Percentiles rank a stretch among this genome's conserved stretches.
Evolutionary conservation across 2,888 invertebrate species (phyloP).

Genomic region (Iselma pallidipennis): DNA sequence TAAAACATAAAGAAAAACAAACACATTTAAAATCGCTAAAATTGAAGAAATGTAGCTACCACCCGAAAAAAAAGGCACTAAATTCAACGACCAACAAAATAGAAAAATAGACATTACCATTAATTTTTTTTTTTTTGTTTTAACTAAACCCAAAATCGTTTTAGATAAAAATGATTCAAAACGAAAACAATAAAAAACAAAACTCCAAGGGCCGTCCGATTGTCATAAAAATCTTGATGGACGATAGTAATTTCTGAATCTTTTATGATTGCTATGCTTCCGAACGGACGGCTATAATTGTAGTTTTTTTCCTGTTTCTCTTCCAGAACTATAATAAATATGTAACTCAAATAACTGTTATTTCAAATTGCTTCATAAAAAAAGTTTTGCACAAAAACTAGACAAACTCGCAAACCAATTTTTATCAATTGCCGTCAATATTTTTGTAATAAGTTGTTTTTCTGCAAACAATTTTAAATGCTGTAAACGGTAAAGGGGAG

Average conservation of each 20-base stretch:
- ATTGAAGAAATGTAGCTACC: no score
- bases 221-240: slow-evolving; percentile 45
- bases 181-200: slow-evolving; percentile 40
- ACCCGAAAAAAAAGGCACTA: no score
- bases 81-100: no score
- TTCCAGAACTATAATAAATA: neutral
- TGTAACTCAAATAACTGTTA: neutral
- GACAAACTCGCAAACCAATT: neutral
- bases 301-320: slow-evolving; percentile 8
- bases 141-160: slow-evolving; percentile 30
- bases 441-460: no score
- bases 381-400: neutral
- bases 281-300: slow-evolving; percentile 33
- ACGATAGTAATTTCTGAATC: slow-evolving; percentile 43
- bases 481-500: no score
- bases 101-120: neutral
- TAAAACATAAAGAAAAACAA: neutral
- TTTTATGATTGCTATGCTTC: slow-evolving; percentile 38
- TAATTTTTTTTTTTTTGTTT: slow-evolving; percentile 1
- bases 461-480: no score
- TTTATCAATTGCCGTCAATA: no score
- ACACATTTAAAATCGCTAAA: neutral
- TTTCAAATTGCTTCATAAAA: neutral
- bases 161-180: slow-evolving; percentile 38
- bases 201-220: slow-evolving; percentile 44